Base-by-base conservation (phyloP, 92 coral and sea anemone genomes). In the Siderastrea siderea region DNA sequence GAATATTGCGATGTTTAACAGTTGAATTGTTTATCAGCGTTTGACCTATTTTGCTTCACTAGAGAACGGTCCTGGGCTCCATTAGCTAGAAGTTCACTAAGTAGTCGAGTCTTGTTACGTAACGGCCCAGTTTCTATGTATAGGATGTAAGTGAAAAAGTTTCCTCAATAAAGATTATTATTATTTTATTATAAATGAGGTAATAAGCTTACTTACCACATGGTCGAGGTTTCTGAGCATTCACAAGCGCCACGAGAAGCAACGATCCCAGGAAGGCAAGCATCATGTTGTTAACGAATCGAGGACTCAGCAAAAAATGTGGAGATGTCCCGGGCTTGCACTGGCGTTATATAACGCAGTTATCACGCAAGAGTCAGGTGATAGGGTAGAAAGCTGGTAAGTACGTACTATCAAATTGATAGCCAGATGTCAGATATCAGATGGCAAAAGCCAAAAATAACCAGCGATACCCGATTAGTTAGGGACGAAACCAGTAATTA, bases 201-300 rank as follows among this genome's bases (percentile, higher is more conserved):
- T 2, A 38, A 74, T n/a, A 76, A 46, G 5, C 7, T 1, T 17
- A 80, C 86, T 12, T 58, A 90, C 93, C 93, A 50, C 93, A 90
- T 47, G 90, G 93, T 45, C 59, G 9, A 54, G 90, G 90, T 12
- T 48, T 65, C 70, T 90, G 90, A 5, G 84, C 93, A 45, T 63
- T 79, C 62, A 81, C 90, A n/a, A 90, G 59, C 45, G 71, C 90
- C 44, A 64, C 82, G 26, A 90, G 76, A 17, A 75, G 83, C 38
- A 90, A 72, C 1, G 87, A 47, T 43, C 72, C 76, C 65, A 84
- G 61, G 12, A 90, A 44, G 44, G 85, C 83, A 44, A 70, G 66
- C 93, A 90, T 90, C 14, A 65, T 90, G 7, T 13, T 26, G 8
- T 60, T 74, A 15, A 38, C 38, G 38, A 11, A 12, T 52, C 9